Base-by-base conservation (phyloP, 2,888 invertebrate genomes). In the Adelognathus sp. region DNA sequence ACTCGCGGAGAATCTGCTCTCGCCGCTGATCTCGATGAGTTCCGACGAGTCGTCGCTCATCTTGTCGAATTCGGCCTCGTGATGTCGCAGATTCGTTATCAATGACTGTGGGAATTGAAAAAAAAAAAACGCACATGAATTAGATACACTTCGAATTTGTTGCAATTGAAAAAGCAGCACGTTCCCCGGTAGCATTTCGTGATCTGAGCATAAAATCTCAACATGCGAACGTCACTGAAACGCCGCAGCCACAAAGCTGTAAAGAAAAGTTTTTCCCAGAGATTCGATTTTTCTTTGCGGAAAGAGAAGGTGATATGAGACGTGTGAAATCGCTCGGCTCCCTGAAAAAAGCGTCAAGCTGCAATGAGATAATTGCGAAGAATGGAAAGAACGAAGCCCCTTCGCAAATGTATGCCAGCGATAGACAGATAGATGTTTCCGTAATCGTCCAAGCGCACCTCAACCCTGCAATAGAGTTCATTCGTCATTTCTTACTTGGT, bases 51-150 rank as follows among this genome's bases (percentile, higher is more conserved):
- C 96, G 84, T 97, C 97, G 76, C 95, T 95, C 89, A 97, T 93
- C 92, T 97, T 96, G 89, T 98, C 97, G 81, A 97, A 95, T 86
- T 97, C 97, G 16, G 95, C 94, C 92, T 98, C 97, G 81, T 97
- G 96, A 90, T 97, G 96, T 86, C 95, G 95, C 82, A 97, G 92
- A 88, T 94, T 96, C 86, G 95, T 94, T 83, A 96, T 94, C 85
- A 98, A 93, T 66, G 95, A 94, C 96, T 97, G 93, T 63, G 92
- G 90, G 81, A 88, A 83, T 21, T 60, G n/a, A 66, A 82, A 69
- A 61, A 18, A 44, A 21, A 14, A 58, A 0, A 56, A 16, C 36
- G 24, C n/a, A n/a, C n/a, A n/a, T n/a, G n/a, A n/a, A n/a, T 29
- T 9, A 24, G 56, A 50, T 50, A 2, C n/a, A 27, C 5, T 27